Conservation (phyloP, 2,113 vertebrate genomes). For the Callospermophilus lateralis region DNA sequence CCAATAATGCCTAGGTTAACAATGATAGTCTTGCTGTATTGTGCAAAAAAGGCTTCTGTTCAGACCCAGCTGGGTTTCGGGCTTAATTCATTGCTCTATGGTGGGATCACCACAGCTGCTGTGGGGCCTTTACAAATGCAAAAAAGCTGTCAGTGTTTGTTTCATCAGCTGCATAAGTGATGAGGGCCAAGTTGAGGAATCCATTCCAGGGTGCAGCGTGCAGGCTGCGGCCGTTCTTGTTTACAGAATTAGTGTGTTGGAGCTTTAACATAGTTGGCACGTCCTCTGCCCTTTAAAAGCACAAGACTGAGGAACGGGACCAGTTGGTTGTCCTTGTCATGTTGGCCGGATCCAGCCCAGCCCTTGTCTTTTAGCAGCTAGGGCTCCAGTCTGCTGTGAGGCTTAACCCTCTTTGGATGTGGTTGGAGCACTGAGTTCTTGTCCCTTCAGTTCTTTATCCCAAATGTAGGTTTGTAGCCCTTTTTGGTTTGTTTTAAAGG, state of each 20-base stretch:
- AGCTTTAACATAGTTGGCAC: slow-evolving; percentile 92
- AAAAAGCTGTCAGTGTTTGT: slow-evolving; percentile 99
- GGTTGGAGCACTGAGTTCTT: neutral
- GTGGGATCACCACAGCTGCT: slow-evolving; percentile 99
- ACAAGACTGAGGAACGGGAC: slow-evolving; percentile 77
- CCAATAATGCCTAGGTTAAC: slow-evolving; percentile 92
- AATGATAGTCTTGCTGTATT: slow-evolving; percentile 94
- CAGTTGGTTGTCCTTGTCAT: slow-evolving; percentile 75
- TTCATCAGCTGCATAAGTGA: slow-evolving; percentile 98
- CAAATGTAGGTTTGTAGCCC: neutral
- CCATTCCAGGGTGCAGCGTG: slow-evolving; percentile 90
- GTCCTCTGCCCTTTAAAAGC: slow-evolving; percentile 85
- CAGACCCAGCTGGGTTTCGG: slow-evolving; percentile 97
- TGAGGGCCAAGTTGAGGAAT: slow-evolving; percentile 98
- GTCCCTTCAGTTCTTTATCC: neutral
- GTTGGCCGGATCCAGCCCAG: slow-evolving; percentile 57
- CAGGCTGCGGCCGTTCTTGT: slow-evolving; percentile 90
- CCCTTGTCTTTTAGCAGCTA: slow-evolving; percentile 34
- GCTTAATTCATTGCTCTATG: slow-evolving; percentile 96
- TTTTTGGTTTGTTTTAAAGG: neutral
- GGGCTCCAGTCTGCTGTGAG: neutral
- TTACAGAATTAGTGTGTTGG: slow-evolving; percentile 90
- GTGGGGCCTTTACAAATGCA: slow-evolving; percentile 99
- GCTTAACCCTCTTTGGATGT: neutral
- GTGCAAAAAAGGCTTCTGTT: slow-evolving; percentile 95